Percentiles rank a stretch among this genome's conserved stretches.
Evolutionary conservation across 2,888 invertebrate genomes (phyloP).

Genomic region (Frankliniella fusca): DNA sequence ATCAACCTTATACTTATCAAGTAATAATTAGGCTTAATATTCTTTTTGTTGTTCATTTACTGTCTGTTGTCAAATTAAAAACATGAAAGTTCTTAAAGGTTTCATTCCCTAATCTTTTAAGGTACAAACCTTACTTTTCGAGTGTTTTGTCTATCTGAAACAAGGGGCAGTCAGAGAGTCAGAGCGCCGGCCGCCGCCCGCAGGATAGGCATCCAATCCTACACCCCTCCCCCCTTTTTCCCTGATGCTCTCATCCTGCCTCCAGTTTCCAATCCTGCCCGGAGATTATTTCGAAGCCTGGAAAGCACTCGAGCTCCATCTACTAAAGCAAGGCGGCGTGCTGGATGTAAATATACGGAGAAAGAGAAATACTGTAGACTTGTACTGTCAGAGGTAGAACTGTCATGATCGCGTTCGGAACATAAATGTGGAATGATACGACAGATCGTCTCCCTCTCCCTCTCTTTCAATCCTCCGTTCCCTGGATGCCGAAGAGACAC

Average conservation of each 20-base stretch:
- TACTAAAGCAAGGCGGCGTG: not conserved
- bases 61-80: not conserved
- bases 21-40: not conserved
- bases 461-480: slow-evolving; percentile 27
- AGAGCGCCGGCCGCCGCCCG: too few species aligned
- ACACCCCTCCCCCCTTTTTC: too few species aligned
- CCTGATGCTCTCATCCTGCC: too few species aligned
- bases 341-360: not conserved
- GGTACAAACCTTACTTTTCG: not conserved
- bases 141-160: too few species aligned
- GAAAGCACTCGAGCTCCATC: not conserved
- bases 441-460: slow-evolving; percentile 34
- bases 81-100: not conserved
- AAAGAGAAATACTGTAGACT: not conserved
- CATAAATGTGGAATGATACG: not conserved
- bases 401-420: not conserved
- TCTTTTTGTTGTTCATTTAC: not conserved
- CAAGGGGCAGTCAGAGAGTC: too few species aligned
- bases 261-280: too few species aligned
- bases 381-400: not conserved
- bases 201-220: too few species aligned
- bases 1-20: not conserved
- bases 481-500: not conserved
- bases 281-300: too few species aligned
- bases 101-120: not conserved